Evolutionary conservation across 2,888 invertebrate genomes (phyloP).

Genomic region (Ceratothoa steindachneri): DNA sequence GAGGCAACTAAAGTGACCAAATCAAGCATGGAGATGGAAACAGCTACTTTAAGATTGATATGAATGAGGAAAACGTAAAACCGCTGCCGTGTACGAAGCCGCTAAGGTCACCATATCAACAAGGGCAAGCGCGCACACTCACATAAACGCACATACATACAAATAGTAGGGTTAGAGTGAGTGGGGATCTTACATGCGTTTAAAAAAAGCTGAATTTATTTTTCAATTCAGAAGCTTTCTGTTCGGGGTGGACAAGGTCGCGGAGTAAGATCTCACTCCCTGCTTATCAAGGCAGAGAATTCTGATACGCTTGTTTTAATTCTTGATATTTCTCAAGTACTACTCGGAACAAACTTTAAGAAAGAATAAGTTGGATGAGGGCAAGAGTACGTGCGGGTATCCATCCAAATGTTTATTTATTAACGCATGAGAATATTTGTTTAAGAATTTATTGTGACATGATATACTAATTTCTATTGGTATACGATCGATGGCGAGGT

Average conservation of each 20-base stretch:
- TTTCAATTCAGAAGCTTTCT: background rate
- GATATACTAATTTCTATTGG: too few species aligned
- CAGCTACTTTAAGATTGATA: conserved; percentile 4
- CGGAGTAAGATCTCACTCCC: background rate
- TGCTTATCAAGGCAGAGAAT: conserved; percentile 6
- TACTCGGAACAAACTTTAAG: too few species aligned
- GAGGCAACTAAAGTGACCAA: background rate
- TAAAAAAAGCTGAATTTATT: background rate
- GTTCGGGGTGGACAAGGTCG: background rate
- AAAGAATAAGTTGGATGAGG: too few species aligned
- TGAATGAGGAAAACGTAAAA: conserved; percentile 5
- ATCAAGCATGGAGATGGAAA: background rate
- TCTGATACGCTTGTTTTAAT: background rate
- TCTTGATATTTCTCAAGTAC: background rate
- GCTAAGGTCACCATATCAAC: background rate
- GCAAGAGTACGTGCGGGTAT: too few species aligned
- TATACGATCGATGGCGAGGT: background rate
- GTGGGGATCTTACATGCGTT: too few species aligned
- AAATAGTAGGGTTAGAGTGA: too few species aligned
- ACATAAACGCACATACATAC: conserved; percentile 3
- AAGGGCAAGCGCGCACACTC: background rate
- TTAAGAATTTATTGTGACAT: too few species aligned
- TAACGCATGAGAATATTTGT: too few species aligned
- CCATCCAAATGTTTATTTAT: too few species aligned
- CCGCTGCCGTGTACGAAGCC: conserved; percentile 3